Evolutionary conservation across 2,113 vertebrate species (phyloP).

Genomic region (Morone saxatilis): DNA sequence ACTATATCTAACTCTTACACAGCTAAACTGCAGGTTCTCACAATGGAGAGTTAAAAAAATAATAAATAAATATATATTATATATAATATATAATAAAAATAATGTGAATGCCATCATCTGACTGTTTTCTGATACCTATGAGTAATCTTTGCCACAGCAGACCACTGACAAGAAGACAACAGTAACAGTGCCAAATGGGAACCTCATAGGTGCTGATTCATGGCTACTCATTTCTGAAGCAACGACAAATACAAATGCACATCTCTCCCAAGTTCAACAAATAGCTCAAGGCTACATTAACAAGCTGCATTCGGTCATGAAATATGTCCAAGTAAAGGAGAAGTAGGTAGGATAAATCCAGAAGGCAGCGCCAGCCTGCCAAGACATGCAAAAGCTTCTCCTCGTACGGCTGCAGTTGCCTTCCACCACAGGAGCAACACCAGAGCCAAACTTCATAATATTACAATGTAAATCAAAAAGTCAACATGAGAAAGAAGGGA

Average conservation of each 20-base stretch:
- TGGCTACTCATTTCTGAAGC: conserved; percentile 17
- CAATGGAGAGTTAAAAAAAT: neutral
- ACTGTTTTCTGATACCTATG: neutral
- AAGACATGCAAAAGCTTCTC: conserved; percentile 39
- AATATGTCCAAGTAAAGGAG: conserved; percentile 52
- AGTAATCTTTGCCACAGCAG: conserved; percentile 20
- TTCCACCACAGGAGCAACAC: conserved; percentile 31
- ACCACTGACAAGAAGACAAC: conserved; percentile 57
- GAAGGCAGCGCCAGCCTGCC: conserved; percentile 33
- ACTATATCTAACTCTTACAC: neutral
- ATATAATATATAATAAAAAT: no score
- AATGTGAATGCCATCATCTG: neutral
- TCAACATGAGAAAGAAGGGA: conserved; percentile 47
- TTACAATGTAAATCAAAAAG: conserved; percentile 73
- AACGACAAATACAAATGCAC: conserved; percentile 44
- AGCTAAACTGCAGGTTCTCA: neutral
- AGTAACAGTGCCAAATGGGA: conserved; percentile 30
- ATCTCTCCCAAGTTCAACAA: conserved; percentile 50
- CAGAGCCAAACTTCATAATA: conserved; percentile 69
- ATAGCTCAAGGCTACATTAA: conserved; percentile 60
- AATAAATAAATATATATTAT: no score
- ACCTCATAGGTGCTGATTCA: conserved; percentile 68
- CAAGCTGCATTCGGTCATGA: conserved; percentile 39
- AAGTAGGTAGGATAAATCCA: conserved; percentile 51
- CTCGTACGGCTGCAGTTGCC: neutral